Base-by-base conservation (phyloP, 2,113 vertebrate genomes). In the Dermatemys mawii region DNA sequence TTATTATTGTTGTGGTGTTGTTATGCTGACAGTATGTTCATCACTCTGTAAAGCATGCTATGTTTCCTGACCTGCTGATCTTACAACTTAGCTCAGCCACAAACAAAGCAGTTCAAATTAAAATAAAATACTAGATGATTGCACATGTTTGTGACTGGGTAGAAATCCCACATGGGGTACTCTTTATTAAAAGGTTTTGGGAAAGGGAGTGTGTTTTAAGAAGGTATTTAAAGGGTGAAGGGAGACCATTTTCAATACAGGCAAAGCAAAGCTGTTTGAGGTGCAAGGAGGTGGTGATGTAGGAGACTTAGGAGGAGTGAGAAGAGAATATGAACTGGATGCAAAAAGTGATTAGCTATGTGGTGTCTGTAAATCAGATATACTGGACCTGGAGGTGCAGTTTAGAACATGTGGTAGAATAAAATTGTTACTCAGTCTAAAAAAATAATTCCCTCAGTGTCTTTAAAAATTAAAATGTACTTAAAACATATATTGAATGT, bases 371-470 rank as follows among this genome's bases (percentile, higher is more conserved):
- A 93, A 90, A 73, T 90, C 88, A 90, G 94, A 96, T 93, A 57
- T 97, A 48, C 81, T 46, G 88, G 95, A 85, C 93, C 82, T 96
- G 8, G 83, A 95, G 49, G 91, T 94, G 85, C 95, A 94, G 94
- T 93, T 90, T 78, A 88, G 90, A 96, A 94, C 96, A 96, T 90
- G 93, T 96, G 95, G 94, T 90, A 80, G 94, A 63, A 96, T 87
- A 94, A 97, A 96, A 97, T 87, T 97, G 94, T 97, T 97, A 96
- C 90, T 80, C 96, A 90, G 94, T 96, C 57, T 96, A 96, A 95
- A 96, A 96, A 91, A 94, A 97, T 89, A 97, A 94, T 95, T 91
- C 90, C 94, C 90, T 91, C 90, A 95, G 89, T 83, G 2, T 96
- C 95, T 93, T 95, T 89, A 84, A 90, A 49, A 93, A 93, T 93